Evolutionary conservation across 1,140 invertebrate species (phyloP).

Genomic region (Branchinecta lynchi): DNA sequence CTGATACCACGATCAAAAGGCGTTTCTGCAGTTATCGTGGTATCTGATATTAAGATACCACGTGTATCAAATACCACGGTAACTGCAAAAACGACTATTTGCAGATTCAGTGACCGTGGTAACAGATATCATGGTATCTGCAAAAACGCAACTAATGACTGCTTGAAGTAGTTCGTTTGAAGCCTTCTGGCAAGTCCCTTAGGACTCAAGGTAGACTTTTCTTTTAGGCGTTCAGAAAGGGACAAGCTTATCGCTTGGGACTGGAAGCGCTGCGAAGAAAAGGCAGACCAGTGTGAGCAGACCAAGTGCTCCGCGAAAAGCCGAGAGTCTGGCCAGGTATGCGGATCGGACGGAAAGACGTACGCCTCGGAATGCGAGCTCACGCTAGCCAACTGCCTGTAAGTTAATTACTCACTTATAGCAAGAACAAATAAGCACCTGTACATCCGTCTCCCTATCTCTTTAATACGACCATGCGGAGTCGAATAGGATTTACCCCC

Average conservation of each 20-base stretch:
- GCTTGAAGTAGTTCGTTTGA: slow-evolving; percentile 8
- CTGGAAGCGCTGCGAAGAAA: slow-evolving; percentile 54
- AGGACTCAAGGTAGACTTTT: not conserved
- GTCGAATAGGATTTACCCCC: too few species aligned
- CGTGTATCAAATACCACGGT: too few species aligned
- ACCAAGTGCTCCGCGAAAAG: slow-evolving; percentile 47
- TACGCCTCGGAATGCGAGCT: slow-evolving; percentile 64
- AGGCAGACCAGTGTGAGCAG: slow-evolving; percentile 52
- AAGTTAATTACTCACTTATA: slow-evolving; percentile 31
- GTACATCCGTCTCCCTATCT: too few species aligned
- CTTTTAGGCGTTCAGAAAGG: slow-evolving; percentile 23
- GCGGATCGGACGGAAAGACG: slow-evolving; percentile 53
- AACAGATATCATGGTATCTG: too few species aligned
- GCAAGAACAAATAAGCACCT: too few species aligned
- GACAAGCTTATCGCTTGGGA: slow-evolving; percentile 45
- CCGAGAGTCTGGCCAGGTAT: slow-evolving; percentile 56
- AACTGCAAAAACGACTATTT: too few species aligned
- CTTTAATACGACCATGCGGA: too few species aligned
- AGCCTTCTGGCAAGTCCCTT: not conserved
- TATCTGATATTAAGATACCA: too few species aligned
- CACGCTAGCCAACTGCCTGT: slow-evolving; percentile 65
- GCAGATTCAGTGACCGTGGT: too few species aligned
- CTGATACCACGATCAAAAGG: too few species aligned
- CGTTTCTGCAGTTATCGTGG: too few species aligned
- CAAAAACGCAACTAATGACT: too few species aligned